phyloP scores from a whole-genome alignment of 2,113 vertebrate genomes.

The Ochotona princeps region DNA sequence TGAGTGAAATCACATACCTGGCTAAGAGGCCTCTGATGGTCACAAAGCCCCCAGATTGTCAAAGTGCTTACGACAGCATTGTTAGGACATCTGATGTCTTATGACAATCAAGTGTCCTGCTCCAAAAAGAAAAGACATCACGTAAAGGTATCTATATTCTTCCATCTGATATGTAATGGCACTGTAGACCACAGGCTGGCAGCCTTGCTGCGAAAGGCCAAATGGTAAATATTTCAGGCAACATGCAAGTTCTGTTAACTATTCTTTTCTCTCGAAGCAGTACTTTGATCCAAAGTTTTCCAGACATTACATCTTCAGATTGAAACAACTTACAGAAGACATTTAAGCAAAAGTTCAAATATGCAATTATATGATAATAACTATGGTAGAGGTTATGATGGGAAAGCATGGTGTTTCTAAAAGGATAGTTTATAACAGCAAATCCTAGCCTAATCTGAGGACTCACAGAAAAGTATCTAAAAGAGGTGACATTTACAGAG shows the following conservation, averaged over 20 bases:
- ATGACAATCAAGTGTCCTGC: neutral
- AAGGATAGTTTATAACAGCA: neutral
- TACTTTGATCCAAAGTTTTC: neutral
- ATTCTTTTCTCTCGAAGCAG: neutral
- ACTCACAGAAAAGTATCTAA: neutral
- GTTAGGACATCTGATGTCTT: neutral
- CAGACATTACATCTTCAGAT: neutral
- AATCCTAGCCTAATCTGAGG: neutral
- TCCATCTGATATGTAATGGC: neutral
- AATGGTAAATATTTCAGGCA: neutral
- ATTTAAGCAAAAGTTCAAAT: constrained; percentile 32
- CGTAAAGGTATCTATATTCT: neutral
- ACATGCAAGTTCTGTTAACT: neutral
- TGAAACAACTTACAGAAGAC: neutral
- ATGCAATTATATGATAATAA: neutral
- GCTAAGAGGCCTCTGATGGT: neutral
- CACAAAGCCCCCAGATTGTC: neutral
- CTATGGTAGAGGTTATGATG: neutral
- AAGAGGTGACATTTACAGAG: neutral
- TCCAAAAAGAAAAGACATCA: neutral
- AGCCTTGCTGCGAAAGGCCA: neutral
- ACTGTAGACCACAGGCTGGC: neutral
- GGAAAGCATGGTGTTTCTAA: neutral
- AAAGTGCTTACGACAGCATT: neutral
- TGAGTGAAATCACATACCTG: neutral